These are phyloP conservation scores for Pterocles burchelli DNA, from an alignment of 2,113 vertebrate species.

Conservation along the genomic window DNA sequence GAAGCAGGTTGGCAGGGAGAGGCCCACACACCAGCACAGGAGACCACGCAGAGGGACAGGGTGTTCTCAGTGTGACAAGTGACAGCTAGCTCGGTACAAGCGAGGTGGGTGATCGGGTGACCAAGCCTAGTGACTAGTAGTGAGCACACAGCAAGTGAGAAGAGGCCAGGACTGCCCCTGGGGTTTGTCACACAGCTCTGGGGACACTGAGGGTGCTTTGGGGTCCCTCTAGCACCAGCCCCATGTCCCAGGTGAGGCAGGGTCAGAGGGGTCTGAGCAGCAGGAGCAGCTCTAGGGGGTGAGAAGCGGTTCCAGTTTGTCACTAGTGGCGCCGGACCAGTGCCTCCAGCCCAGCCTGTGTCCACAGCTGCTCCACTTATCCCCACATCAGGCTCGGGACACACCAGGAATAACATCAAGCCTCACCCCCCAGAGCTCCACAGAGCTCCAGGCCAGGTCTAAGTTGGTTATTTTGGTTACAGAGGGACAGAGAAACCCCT, in stretches of 20 bases:
- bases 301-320: background rate
- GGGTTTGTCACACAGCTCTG: background rate
- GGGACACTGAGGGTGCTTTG: accelerated
- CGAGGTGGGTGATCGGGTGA: accelerated
- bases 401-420: background rate
- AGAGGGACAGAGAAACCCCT: background rate
- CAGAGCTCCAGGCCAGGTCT: background rate
- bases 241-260: background rate
- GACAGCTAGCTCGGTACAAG: background rate
- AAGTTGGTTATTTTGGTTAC: background rate
- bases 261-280: accelerated
- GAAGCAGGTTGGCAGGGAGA: background rate
- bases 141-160: background rate
- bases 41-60: background rate
- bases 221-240: background rate
- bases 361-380: background rate
- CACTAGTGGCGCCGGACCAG: background rate
- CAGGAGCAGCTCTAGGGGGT: background rate
- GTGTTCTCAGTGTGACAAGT: background rate
- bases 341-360: background rate
- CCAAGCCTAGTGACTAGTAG: background rate
- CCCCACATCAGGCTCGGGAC: background rate
- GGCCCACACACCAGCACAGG: background rate
- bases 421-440: background rate
- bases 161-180: background rate